These are phyloP conservation scores for Cordilura impudica DNA, from an alignment of 2,888 invertebrate genomes.

Conservation along the genomic window DNA sequence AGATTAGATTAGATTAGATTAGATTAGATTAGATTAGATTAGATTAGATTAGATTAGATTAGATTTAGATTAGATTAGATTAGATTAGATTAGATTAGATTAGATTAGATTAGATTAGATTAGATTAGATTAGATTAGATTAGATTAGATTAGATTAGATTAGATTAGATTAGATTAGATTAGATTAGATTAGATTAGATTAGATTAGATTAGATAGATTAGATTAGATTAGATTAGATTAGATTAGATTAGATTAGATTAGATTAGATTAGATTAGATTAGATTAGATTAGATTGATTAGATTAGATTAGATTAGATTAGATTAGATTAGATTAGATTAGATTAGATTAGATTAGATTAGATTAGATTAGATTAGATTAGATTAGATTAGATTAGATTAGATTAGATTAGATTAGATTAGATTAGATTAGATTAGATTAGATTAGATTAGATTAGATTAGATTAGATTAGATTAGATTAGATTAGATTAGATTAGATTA, in stretches of 20 bases:
- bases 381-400: conserved; percentile 14
- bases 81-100: no score
- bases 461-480: conserved; percentile 14
- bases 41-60: no score
- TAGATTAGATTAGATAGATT: conserved; percentile 14
- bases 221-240: conserved; percentile 14
- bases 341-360: conserved; percentile 14
- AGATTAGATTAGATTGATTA: background rate
- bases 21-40: no score
- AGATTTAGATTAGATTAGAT: no score
- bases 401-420: conserved; percentile 12
- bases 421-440: conserved; percentile 12
- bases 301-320: conserved; percentile 14
- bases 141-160: no score
- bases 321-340: conserved; percentile 14
- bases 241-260: conserved; percentile 14
- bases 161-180: no score
- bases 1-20: no score
- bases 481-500: conserved; percentile 14
- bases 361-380: conserved; percentile 14
- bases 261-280: conserved; percentile 14
- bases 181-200: no score
- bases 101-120: no score
- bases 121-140: no score
- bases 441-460: conserved; percentile 14